Percentiles rank a stretch among this genome's conserved stretches.
These are phyloP conservation scores for Otolemur crassicaudatus DNA, from an alignment of 2,797 vertebrate genomes.

Conservation along the genomic window DNA sequence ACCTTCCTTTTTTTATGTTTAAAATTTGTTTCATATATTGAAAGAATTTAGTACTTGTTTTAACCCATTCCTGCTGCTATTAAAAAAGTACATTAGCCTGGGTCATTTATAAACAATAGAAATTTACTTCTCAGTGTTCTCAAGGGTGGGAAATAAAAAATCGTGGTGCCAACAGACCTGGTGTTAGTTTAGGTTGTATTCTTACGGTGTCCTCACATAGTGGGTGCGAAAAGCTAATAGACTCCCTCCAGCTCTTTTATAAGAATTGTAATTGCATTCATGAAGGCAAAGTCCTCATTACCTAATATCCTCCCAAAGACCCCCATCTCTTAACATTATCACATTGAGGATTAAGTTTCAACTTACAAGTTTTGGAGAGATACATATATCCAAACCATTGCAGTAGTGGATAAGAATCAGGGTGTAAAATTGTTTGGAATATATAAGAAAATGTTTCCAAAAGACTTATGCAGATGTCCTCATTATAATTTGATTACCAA, in stretches of 20 bases:
- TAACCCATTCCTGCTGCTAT: too few relatives aligned
- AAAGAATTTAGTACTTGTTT: not conserved
- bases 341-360: not conserved
- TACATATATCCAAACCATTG: not conserved
- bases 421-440: not conserved
- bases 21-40: not conserved
- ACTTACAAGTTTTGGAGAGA: not conserved
- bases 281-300: not conserved
- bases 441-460: not conserved
- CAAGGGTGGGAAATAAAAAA: not conserved
- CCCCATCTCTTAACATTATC: not conserved
- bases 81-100: too few relatives aligned
- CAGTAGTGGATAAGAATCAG: not conserved
- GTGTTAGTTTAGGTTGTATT: not conserved
- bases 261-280: not conserved
- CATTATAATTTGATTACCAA: not conserved
- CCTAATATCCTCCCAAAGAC: not conserved
- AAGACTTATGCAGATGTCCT: not conserved
- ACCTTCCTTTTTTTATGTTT: not conserved
- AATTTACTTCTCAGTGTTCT: not conserved
- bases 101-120: not conserved
- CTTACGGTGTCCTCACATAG: not conserved
- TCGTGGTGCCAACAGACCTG: not conserved
- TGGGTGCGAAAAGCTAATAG: not conserved
- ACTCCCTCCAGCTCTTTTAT: not conserved